Percentiles rank a stretch among this genome's conserved stretches.
phyloP scores from a whole-genome alignment of 2,888 invertebrate genomes.

The Litoditis marina region DNA sequence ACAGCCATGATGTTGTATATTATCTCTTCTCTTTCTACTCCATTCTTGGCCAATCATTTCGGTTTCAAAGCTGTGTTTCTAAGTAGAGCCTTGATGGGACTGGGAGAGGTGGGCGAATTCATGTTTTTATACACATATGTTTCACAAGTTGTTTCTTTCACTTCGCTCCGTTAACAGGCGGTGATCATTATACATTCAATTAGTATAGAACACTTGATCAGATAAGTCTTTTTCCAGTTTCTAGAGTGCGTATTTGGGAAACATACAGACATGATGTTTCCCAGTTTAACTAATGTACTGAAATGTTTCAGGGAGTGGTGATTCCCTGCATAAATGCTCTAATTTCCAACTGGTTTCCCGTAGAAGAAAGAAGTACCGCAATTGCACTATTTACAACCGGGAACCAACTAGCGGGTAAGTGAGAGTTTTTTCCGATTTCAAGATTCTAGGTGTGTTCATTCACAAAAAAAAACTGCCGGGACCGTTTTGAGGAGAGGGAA shows the following conservation, averaged over 20 bases:
- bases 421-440: no score
- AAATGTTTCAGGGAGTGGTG: slow-evolving; percentile 34
- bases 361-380: slow-evolving; percentile 40
- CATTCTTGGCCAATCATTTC: slow-evolving; percentile 36
- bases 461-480: neutral
- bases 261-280: no score
- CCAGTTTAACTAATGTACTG: neutral
- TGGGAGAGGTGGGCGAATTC: slow-evolving; percentile 50
- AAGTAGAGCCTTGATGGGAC: slow-evolving; percentile 47
- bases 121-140: no score
- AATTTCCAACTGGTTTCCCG: slow-evolving; percentile 49
- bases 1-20: slow-evolving; percentile 32
- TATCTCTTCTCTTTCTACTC: slow-evolving; percentile 36
- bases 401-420: slow-evolving; percentile 33
- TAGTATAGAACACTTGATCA: no score
- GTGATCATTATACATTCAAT: no score
- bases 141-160: no score
- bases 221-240: no score
- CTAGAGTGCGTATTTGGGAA: no score
- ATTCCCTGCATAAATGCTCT: slow-evolving; percentile 45
- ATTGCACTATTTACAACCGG: slow-evolving; percentile 47
- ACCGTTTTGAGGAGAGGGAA: no score
- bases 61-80: slow-evolving; percentile 41
- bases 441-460: no score
- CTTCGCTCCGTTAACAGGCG: no score